phyloP scores from a whole-genome alignment of 2,113 vertebrate species.

The Menura novaehollandiae region DNA sequence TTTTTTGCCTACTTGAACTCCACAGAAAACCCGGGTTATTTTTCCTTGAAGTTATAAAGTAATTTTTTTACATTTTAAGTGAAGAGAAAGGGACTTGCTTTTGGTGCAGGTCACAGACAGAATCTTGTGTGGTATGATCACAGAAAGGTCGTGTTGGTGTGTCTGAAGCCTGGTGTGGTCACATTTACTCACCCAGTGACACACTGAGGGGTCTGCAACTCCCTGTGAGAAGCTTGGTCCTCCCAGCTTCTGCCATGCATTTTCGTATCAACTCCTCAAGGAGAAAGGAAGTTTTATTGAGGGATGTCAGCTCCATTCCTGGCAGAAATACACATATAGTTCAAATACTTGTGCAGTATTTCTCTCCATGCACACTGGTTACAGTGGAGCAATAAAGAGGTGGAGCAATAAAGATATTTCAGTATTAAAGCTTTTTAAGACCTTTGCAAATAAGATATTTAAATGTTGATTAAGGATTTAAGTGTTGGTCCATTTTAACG shows the following conservation, averaged over 20 bases:
- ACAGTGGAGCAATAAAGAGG: not conserved
- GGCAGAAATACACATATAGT: not conserved
- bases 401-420: too few relatives aligned
- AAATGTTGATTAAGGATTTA: not conserved
- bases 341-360: not conserved
- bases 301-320: not conserved
- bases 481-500: not conserved
- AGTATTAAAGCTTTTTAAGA: not conserved
- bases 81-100: not conserved
- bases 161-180: not conserved
- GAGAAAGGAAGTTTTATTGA: not conserved
- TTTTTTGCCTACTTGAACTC: not conserved
- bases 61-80: not conserved
- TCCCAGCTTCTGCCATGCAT: not conserved
- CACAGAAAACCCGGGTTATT: not conserved
- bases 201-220: not conserved
- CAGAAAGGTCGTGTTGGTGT: not conserved
- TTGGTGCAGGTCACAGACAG: not conserved
- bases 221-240: not conserved
- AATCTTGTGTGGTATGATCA: not conserved
- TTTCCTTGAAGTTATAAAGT: not conserved
- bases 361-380: not conserved
- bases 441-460: not conserved
- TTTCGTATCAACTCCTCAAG: not conserved
- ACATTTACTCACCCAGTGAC: not conserved